Evolutionary conservation across 2,113 vertebrate species (phyloP).

Genomic region (Lophius piscatorius): DNA sequence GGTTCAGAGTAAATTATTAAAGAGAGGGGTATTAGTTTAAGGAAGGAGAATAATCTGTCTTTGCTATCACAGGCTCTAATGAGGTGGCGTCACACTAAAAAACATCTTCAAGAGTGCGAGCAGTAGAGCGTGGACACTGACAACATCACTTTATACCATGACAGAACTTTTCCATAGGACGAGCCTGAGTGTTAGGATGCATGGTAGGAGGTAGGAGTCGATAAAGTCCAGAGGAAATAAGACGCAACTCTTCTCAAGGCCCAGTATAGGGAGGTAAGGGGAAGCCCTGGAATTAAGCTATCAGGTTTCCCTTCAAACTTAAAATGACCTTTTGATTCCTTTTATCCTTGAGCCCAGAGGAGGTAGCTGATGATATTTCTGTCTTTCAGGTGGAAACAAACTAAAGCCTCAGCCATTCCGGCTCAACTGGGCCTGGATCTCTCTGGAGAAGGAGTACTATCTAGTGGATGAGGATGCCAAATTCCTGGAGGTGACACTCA

Average conservation of each 20-base stretch:
- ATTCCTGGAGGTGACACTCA: slow-evolving; percentile 85
- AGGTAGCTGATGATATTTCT: slow-evolving; percentile 33
- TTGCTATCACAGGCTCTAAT: too few relatives aligned
- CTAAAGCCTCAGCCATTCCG: slow-evolving; percentile 82
- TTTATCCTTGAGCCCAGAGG: slow-evolving; percentile 27
- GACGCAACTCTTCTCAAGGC: slow-evolving; percentile 16
- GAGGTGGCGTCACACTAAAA: too few relatives aligned
- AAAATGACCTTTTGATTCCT: slow-evolving; percentile 45
- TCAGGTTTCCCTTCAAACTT: slow-evolving; percentile 56
- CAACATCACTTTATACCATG: slow-evolving; percentile 6
- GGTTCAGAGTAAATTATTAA: too few relatives aligned
- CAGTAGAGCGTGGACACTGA: neutral
- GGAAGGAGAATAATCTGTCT: too few relatives aligned
- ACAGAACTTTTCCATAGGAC: too few relatives aligned
- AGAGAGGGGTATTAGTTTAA: too few relatives aligned
- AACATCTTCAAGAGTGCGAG: neutral
- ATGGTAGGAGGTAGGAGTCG: neutral
- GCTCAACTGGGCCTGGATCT: slow-evolving; percentile 90
- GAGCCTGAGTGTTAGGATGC: too few relatives aligned
- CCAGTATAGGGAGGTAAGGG: slow-evolving; percentile 25
- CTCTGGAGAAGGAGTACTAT: slow-evolving; percentile 85
- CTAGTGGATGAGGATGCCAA: slow-evolving; percentile 83
- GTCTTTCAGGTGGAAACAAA: slow-evolving; percentile 81
- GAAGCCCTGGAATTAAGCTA: slow-evolving; percentile 55
- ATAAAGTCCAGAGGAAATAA: slow-evolving; percentile 15